Base-by-base conservation (phyloP, 2,888 invertebrate genomes). In the Lymantria dispar region DNA sequence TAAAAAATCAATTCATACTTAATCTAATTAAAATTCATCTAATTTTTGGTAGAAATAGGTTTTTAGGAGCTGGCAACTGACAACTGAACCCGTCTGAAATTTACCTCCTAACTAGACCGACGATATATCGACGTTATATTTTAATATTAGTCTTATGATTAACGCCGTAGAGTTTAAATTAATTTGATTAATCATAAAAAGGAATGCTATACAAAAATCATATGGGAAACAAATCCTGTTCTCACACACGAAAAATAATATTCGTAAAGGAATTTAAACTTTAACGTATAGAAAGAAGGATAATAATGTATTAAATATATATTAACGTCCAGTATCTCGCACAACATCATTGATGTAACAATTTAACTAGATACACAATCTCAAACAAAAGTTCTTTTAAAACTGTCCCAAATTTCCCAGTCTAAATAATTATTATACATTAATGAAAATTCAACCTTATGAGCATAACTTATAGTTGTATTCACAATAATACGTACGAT, bases 171-270 rank as follows among this genome's bases (percentile, higher is more conserved):
- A 63, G 55, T 45, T 44, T 29, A 74, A 60, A 70, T 60, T 70
- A 43, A 45, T 29, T 53, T 15, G 12, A 14, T 11, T 44, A 41
- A 52, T 45, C 50, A 58, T 47, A 62, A 66, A 74, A 76, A 72
- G 85, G 85, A 86, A 87, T 87, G 85, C 78, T 77, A 83, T 78
- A 86, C 85, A 84, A 81, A 85, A 85, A 86, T 87, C 87, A 87
- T 87, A 87, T 87, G 87, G 85, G 85, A 84, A 81, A 74, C 74
- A 65, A 83, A 86, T 87, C 87, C 85, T 81, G 87, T 87, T 87
- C 73, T 57, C 73, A 75, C 74, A 77, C 48, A 50, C 9, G 54
- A 31, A 40, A 44, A 48, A 44, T 49, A 53, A 31, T n/a, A 0
- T 1, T 0, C 0, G 1, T 10, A 50, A 40, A 13, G 3, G 5